phyloP scores from a whole-genome alignment of 2,888 invertebrate genomes.

The Himalopsyche tibetana region DNA sequence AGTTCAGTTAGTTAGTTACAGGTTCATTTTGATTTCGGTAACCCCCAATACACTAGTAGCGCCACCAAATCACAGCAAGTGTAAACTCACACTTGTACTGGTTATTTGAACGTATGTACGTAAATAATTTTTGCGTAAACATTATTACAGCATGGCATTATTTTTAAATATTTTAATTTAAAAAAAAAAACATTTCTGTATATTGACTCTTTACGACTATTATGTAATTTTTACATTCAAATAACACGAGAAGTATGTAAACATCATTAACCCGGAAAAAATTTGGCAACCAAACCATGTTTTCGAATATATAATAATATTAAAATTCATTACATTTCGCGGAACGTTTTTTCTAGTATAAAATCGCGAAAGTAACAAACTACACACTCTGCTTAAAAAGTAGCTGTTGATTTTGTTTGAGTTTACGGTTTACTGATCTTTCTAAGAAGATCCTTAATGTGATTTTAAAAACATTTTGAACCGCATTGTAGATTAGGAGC shows the following conservation, averaged over 20 bases:
- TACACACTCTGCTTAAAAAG: neutral
- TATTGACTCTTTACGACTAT: neutral
- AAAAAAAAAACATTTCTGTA: neutral
- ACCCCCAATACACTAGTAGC: no score
- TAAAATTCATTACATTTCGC: neutral
- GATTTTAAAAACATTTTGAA: neutral
- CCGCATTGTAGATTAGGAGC: neutral
- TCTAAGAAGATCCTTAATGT: neutral
- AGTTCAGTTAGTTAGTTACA: no score
- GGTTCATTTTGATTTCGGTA: no score
- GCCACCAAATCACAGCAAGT: no score
- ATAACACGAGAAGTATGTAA: neutral
- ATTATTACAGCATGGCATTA: no score
- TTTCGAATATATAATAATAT: conserved; percentile 14
- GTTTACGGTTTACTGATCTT: neutral
- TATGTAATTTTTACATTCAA: conserved; percentile 25
- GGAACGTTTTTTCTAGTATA: neutral
- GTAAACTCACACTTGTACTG: no score
- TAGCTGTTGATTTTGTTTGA: neutral
- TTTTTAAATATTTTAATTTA: neutral
- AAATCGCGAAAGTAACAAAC: neutral
- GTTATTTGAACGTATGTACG: no score
- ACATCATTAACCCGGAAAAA: conserved; percentile 1
- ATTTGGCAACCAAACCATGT: conserved; percentile 7
- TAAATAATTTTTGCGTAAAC: no score